Base-by-base conservation (phyloP, 23 tunicate species). In the Trididemnum miniatum region DNA sequence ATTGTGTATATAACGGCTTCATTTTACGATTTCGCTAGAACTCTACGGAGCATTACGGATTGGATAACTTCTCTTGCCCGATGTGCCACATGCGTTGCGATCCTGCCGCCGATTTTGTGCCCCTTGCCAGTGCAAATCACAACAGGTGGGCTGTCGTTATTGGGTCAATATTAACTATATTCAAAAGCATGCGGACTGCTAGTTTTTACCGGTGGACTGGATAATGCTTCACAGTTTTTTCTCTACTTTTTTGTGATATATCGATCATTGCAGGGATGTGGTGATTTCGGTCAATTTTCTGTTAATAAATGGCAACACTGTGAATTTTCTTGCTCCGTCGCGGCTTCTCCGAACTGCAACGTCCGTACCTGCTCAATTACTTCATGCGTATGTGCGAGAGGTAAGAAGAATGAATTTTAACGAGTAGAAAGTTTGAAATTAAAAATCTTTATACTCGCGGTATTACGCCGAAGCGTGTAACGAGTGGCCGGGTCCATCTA, bases 201-300 rank as follows among this genome's bases (percentile, higher is more conserved):
- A n/a, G n/a, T n/a, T n/a, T n/a, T n/a, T n/a, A n/a, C n/a, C n/a
- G n/a, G n/a, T n/a, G n/a, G n/a, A n/a, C n/a, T n/a, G n/a, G n/a
- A n/a, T n/a, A n/a, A n/a, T n/a, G n/a, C n/a, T n/a, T n/a, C n/a
- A n/a, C n/a, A n/a, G n/a, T n/a, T n/a, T n/a, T n/a, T n/a, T n/a
- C n/a, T n/a, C n/a, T n/a, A n/a, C n/a, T n/a, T n/a, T n/a, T n/a
- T n/a, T n/a, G n/a, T n/a, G n/a, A n/a, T n/a, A n/a, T n/a, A n/a
- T n/a, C n/a, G n/a, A n/a, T n/a, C n/a, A n/a, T 62, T 62, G 7
- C 34, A 83, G 87, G 73, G 87, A 83, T 18, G 87, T 83, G 35
- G 80, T 83, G 27, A 38, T 83, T 0, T 72, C 87, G 27, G 71
- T 83, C 26, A 83, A 49, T 63, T 83, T 83, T 60, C 23, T 34